Base-by-base conservation (phyloP, 2,113 vertebrate genomes). In the Sebastes schlegelii region DNA sequence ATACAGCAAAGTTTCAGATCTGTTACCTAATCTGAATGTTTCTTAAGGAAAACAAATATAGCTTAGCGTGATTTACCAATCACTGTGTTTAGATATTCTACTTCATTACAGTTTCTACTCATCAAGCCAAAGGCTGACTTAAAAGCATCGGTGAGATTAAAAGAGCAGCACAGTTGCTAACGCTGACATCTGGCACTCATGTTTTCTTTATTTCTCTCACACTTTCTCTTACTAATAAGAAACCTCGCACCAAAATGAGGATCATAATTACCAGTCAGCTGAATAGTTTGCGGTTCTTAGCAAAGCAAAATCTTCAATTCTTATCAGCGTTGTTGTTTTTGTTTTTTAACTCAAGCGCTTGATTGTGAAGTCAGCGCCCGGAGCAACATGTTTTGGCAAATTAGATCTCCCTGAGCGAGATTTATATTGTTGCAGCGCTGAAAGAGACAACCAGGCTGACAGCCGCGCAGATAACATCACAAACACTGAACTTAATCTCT, bases 301-400 rank as follows among this genome's bases (percentile, higher is more conserved):
- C 84, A 69, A 48, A 86, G 69, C 58, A 48, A 34, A 55, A 74
- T 83, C 82, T 89, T 88, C 60, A 66, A 45, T 58, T 78, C 65
- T 87, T 83, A 91, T 85, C 74, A 65, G 73, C 46, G 3, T 63
- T 80, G 21, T 21, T 57, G 11, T 12, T 21, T 21, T 21, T 21
- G 1, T 1, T 54, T n/a, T n/a, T n/a, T 54, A 75, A 83, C 69
- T 80, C 7, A 17, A 89, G 77, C 48, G 14, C 79, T 71, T 67
- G 76, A 75, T 69, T 78, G 85, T 83, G 73, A 70, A 85, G 64
- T 74, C 83, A 0, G 82, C 9, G 64, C 83, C 84, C 62, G 10
- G 48, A 80, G 82, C 78, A 49, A 60, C 72, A 65, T 80, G 74
- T 86, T 34, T 89, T 64, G 82, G 60, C 63, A 87, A 87, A 87